phyloP scores from a whole-genome alignment of 2,888 invertebrate species.

The Ophion slaviceki region DNA sequence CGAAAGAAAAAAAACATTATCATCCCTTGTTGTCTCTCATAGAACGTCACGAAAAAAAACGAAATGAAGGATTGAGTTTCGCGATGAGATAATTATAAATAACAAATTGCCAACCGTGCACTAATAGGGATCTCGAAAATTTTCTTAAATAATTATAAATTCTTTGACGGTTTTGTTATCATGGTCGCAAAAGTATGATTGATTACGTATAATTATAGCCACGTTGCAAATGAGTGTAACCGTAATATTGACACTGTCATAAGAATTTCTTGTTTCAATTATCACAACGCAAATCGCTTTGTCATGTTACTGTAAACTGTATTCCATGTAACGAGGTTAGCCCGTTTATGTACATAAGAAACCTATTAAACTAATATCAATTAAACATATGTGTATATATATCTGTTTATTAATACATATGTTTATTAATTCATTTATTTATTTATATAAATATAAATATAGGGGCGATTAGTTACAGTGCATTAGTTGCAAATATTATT shows the following conservation, averaged over 20 bases:
- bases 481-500: slow-evolving; percentile 57
- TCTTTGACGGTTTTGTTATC: too few relatives aligned
- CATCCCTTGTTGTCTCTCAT: too few relatives aligned
- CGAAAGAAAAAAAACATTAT: too few relatives aligned
- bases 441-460: slow-evolving; percentile 34
- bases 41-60: too few relatives aligned
- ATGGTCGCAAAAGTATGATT: too few relatives aligned
- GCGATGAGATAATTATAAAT: too few relatives aligned
- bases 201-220: too few relatives aligned
- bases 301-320: slow-evolving; percentile 5
- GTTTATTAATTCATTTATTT: background rate
- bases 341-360: slow-evolving; percentile 58
- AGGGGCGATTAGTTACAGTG: slow-evolving; percentile 37
- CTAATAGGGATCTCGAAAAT: too few relatives aligned
- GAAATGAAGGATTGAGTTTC: too few relatives aligned
- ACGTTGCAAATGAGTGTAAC: too few relatives aligned
- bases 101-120: too few relatives aligned
- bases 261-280: background rate
- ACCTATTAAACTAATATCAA: slow-evolving; percentile 53
- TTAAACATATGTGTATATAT: background rate
- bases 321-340: slow-evolving; percentile 51
- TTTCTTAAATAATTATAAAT: too few relatives aligned
- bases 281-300: slow-evolving; percentile 41
- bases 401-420: slow-evolving; percentile 3
- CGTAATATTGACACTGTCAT: background rate